Evolutionary conservation across 2,113 vertebrate genomes (phyloP).

Genomic region (Rafetus swinhoei): DNA sequence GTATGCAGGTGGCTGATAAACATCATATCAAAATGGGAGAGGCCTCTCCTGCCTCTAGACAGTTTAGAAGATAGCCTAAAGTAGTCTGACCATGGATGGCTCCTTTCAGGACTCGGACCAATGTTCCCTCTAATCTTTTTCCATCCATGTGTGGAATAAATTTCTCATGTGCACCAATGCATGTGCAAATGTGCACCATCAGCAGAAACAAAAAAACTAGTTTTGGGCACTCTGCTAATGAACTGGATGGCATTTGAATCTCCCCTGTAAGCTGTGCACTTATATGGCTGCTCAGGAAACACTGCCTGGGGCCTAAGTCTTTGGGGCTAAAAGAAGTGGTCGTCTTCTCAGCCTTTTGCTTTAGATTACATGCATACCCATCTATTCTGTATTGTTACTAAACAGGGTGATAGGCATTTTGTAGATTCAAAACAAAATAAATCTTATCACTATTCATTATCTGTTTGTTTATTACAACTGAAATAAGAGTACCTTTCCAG

Average conservation of each 20-base stretch:
- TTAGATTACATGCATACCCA: not conserved
- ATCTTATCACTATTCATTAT: not conserved
- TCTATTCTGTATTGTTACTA: not conserved
- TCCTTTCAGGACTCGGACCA: not conserved
- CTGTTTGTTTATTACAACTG: not conserved
- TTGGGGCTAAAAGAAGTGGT: not conserved
- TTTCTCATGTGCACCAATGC: too few relatives aligned
- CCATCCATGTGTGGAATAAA: too few relatives aligned
- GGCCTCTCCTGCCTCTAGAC: not conserved
- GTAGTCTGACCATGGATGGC: not conserved
- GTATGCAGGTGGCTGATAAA: not conserved
- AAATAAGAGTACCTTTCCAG: not conserved
- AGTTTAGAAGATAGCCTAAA: not conserved
- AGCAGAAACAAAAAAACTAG: too few relatives aligned
- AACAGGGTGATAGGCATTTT: not conserved
- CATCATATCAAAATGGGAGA: not conserved
- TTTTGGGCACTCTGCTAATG: too few relatives aligned
- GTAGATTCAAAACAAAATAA: not conserved
- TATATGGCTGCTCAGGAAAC: too few relatives aligned
- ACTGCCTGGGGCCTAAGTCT: not conserved
- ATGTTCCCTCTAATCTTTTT: too few relatives aligned
- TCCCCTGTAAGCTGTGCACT: too few relatives aligned
- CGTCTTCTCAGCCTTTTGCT: not conserved
- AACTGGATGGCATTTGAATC: too few relatives aligned
- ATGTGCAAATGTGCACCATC: too few relatives aligned